Conservation (phyloP, 2,113 vertebrate genomes). For the Anolis carolinensis region DNA sequence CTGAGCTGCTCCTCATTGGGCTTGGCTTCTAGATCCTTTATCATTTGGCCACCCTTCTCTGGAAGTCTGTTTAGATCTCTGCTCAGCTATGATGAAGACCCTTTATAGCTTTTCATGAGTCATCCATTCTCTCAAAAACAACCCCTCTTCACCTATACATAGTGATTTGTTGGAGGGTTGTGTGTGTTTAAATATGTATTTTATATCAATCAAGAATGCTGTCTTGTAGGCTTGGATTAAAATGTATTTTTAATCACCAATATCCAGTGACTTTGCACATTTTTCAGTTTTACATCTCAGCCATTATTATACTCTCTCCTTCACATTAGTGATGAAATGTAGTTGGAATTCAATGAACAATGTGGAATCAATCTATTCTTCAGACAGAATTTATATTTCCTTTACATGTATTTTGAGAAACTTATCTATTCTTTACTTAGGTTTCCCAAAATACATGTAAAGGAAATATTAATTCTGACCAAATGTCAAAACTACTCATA, state of each 20-base stretch:
- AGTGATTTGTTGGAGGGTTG: neutral
- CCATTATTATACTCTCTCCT: constrained; percentile 41
- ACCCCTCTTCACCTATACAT: neutral
- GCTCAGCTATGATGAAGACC: too few species aligned
- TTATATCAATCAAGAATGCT: neutral
- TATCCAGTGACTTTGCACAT: neutral
- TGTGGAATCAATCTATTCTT: constrained; percentile 11
- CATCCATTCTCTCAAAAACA: neutral
- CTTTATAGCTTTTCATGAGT: too few species aligned
- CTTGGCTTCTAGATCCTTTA: too few species aligned
- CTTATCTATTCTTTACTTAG: constrained; percentile 15
- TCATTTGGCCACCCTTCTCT: too few species aligned
- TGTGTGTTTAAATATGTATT: neutral
- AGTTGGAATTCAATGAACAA: constrained; percentile 22
- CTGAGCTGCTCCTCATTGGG: too few species aligned
- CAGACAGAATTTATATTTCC: too few species aligned
- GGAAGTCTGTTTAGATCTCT: too few species aligned
- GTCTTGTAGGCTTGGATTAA: neutral
- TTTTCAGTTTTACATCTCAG: constrained; percentile 40
- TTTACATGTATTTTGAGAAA: too few species aligned
- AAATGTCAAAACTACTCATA: constrained; percentile 49
- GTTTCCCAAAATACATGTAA: constrained; percentile 14
- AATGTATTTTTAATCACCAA: too few species aligned
- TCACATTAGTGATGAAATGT: neutral
- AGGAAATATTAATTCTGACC: constrained; percentile 43